Evolutionary conservation across 2,797 vertebrate species (phyloP).

Genomic region (Falco naumanni): DNA sequence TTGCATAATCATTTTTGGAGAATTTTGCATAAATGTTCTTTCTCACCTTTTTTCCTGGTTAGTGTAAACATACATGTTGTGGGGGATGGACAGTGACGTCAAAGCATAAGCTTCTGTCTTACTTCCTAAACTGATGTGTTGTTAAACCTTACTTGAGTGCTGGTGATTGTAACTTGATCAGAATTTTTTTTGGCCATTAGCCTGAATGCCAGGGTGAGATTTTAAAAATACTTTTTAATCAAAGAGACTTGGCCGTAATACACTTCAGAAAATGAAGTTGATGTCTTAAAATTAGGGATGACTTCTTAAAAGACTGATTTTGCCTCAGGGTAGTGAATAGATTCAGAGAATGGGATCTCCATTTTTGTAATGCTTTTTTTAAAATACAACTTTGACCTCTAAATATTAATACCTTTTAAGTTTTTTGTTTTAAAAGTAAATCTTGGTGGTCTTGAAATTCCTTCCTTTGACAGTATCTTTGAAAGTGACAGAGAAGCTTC

Average conservation of each 20-base stretch:
- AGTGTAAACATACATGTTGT: background rate
- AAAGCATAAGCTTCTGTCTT: background rate
- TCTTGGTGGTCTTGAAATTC: background rate
- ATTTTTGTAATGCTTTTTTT: background rate
- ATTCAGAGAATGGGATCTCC: background rate
- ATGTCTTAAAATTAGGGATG: background rate
- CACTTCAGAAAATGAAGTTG: background rate
- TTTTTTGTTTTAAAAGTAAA: background rate
- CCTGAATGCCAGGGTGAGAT: background rate
- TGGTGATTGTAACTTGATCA: background rate
- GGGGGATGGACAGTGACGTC: background rate
- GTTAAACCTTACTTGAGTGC: background rate
- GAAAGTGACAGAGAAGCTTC: background rate
- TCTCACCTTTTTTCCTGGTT: background rate
- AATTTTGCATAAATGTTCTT: background rate
- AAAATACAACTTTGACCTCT: background rate
- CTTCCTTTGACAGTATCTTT: background rate
- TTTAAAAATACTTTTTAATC: background rate
- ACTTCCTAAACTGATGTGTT: background rate
- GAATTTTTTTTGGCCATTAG: background rate
- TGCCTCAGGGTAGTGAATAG: background rate
- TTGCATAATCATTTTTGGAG: background rate
- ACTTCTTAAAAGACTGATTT: background rate
- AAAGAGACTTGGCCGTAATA: background rate
- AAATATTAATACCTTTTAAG: background rate